A percentile compares a stretch with the other conserved stretches of the same genome.
Evolutionary conservation across 2,113 vertebrate species (phyloP).

Genomic region (Agapornis roseicollis): DNA sequence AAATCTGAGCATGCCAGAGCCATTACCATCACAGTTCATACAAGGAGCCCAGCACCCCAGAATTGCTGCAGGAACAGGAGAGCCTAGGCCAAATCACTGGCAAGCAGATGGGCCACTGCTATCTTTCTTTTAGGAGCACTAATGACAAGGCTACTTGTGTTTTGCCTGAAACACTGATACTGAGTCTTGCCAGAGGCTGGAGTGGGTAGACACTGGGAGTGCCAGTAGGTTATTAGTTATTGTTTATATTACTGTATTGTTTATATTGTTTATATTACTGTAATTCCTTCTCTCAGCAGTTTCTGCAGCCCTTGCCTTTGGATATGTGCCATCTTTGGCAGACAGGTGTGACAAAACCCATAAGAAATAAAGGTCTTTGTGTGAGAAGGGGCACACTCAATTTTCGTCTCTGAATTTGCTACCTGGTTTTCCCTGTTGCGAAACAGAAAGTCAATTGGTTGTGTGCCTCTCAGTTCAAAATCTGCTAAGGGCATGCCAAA

Average conservation of each 20-base stretch:
- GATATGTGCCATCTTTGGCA: neutral
- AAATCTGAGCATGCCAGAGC: neutral
- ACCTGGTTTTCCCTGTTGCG: neutral
- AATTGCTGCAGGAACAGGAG: neutral
- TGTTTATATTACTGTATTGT: neutral
- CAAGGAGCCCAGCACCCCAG: rapidly evolving
- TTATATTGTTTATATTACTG: neutral
- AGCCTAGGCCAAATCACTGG: neutral
- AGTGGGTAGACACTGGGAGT: neutral
- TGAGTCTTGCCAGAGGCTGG: neutral
- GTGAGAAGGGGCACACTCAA: neutral
- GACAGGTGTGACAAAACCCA: neutral
- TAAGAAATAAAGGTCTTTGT: neutral
- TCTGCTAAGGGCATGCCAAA: neutral
- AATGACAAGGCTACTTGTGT: neutral
- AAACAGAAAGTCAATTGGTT: neutral
- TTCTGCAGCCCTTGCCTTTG: neutral
- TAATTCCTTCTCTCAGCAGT: neutral
- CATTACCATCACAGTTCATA: rapidly evolving
- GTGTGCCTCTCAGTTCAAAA: neutral
- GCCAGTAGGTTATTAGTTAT: neutral
- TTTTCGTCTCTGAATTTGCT: neutral
- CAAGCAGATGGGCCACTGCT: neutral
- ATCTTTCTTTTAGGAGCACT: rapidly evolving
- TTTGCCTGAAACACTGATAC: neutral